A percentile compares a stretch with the other conserved stretches of the same genome.
These are phyloP conservation scores for Bagarius yarrelli DNA, from an alignment of 2,113 vertebrate genomes.

Conservation along the genomic window DNA sequence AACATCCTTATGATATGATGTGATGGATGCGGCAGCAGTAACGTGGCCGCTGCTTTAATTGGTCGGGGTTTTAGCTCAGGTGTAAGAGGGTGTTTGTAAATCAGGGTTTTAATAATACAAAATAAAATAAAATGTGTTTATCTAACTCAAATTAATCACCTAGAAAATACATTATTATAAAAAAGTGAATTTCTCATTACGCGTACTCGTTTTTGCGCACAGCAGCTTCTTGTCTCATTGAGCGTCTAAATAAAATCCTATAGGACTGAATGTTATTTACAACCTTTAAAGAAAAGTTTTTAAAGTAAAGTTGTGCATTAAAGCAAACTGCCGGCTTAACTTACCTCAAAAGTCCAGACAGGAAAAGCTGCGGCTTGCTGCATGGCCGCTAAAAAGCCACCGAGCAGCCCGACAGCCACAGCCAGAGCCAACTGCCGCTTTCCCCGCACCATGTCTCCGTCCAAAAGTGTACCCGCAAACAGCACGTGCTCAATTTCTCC, in stretches of 20 bases:
- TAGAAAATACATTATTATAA: background rate
- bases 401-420: slow-evolving; percentile 58
- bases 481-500: slow-evolving; percentile 49
- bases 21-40: background rate
- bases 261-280: background rate
- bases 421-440: slow-evolving; percentile 54
- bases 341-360: slow-evolving; percentile 73
- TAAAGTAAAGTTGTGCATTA: background rate
- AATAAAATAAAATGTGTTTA: background rate
- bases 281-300: background rate
- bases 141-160: background rate
- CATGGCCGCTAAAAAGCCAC: slow-evolving; percentile 64
- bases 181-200: background rate
- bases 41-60: background rate
- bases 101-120: background rate
- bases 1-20: rapidly evolving
- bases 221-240: background rate
- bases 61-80: background rate
- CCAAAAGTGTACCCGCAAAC: slow-evolving; percentile 50
- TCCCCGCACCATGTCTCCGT: slow-evolving; percentile 52
- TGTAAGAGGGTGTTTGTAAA: background rate
- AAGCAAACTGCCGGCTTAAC: slow-evolving; percentile 53
- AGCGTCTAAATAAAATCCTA: background rate
- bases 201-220: background rate
- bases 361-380: slow-evolving; percentile 67